Conservation (phyloP, 2,113 vertebrate species). For the Leptobrachium ailaonicum region DNA sequence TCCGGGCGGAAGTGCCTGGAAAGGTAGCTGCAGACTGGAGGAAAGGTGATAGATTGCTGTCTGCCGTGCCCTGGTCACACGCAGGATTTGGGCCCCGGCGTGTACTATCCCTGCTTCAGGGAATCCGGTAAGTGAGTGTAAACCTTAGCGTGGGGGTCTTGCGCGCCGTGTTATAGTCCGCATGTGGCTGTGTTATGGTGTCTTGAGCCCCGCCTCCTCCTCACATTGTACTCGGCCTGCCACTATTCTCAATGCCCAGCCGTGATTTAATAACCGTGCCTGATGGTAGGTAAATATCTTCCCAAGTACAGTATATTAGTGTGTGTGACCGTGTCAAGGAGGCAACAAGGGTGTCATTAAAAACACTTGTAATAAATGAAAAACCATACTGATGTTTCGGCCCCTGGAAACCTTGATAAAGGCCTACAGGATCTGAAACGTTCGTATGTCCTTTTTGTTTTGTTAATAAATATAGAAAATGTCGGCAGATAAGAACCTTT, state of each 20-base stretch:
- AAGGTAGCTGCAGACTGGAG: conserved; percentile 10
- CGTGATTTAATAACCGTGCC: no score
- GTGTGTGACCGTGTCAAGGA: no score
- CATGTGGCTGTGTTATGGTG: conserved; percentile 36
- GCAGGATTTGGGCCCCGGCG: background rate
- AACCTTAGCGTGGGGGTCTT: background rate
- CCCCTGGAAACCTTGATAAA: no score
- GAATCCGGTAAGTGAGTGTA: background rate
- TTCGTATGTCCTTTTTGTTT: no score
- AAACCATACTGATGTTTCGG: no score
- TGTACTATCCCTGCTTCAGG: background rate
- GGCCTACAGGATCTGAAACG: no score
- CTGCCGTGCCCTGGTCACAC: background rate
- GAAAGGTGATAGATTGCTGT: background rate
- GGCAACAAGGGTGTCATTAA: no score
- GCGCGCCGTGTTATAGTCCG: background rate
- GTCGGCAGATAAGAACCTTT: no score
- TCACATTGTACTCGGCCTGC: conserved; percentile 26
- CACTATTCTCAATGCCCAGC: background rate
- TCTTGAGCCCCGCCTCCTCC: conserved; percentile 17
- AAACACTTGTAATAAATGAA: no score
- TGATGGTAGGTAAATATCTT: no score
- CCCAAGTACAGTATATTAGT: no score
- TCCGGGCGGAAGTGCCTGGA: conserved; percentile 37
- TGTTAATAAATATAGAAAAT: no score